phyloP scores from a whole-genome alignment of 2,797 vertebrate species.

The Chloroceryle inda region DNA sequence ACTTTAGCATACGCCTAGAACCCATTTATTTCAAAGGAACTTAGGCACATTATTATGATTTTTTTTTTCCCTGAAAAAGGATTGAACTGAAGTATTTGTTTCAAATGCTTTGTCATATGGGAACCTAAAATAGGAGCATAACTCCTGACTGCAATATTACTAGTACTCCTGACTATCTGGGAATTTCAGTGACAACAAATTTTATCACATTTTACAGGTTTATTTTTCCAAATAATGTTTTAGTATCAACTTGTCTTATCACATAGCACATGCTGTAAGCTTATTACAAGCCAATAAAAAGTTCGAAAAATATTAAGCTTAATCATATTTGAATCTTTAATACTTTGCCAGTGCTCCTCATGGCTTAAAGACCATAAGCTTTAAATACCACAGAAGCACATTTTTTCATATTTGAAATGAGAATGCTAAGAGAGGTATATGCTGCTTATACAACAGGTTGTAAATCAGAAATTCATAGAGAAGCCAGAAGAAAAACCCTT shows the following conservation, averaged over 20 bases:
- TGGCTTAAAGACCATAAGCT: conserved; percentile 60
- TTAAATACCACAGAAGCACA: conserved; percentile 48
- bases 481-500: background rate
- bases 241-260: conserved; percentile 44
- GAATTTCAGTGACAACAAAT: conserved; percentile 29
- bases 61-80: background rate
- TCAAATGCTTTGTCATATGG: conserved; percentile 2
- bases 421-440: conserved; percentile 18
- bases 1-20: background rate
- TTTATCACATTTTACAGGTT: conserved; percentile 32
- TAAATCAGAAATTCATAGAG: conserved; percentile 12
- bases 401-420: conserved; percentile 34
- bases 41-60: background rate
- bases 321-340: conserved; percentile 71
- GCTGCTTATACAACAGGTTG: conserved; percentile 21
- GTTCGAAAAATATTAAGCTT: conserved; percentile 55
- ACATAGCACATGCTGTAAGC: conserved; percentile 40
- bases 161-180: background rate
- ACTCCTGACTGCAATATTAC: background rate
- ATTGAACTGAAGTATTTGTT: conserved; percentile 2
- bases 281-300: conserved; percentile 62
- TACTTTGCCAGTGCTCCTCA: conserved; percentile 30
- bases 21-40: background rate
- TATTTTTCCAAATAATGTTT: conserved; percentile 42
- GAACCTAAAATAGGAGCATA: background rate